Evolutionary conservation across 2,888 invertebrate species (phyloP).

Genomic region (Erannis defoliaria): DNA sequence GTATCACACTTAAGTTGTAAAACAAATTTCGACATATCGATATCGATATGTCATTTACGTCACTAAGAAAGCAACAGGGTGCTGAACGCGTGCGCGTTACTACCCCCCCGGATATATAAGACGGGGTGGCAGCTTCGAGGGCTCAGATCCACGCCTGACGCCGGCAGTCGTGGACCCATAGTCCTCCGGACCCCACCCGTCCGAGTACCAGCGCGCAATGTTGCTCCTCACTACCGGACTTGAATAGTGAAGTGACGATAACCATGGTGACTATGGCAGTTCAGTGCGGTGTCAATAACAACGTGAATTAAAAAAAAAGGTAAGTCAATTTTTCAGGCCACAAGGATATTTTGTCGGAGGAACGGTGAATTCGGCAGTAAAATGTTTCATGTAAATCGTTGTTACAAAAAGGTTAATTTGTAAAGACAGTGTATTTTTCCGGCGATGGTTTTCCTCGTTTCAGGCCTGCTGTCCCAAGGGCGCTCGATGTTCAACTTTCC

Average conservation of each 20-base stretch:
- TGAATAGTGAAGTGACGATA: slow-evolving; percentile 59
- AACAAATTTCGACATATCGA: slow-evolving; percentile 51
- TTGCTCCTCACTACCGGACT: slow-evolving; percentile 52
- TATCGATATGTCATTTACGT: slow-evolving; percentile 45
- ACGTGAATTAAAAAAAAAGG: slow-evolving; percentile 63
- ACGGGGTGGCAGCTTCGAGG: slow-evolving; percentile 61
- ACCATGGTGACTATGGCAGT: slow-evolving; percentile 61
- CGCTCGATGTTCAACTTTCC: neutral
- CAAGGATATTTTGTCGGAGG: neutral
- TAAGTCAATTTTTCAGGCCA: slow-evolving; percentile 51
- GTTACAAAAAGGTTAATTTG: slow-evolving; percentile 16
- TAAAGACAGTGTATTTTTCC: slow-evolving; percentile 21
- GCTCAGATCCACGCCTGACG: slow-evolving; percentile 72
- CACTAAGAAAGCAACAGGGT: slow-evolving; percentile 84
- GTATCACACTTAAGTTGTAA: neutral
- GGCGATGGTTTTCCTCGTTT: slow-evolving; percentile 14
- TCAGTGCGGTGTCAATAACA: slow-evolving; percentile 54
- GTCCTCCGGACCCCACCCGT: slow-evolving; percentile 48
- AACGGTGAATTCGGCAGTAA: slow-evolving; percentile 14
- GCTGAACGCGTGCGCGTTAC: slow-evolving; percentile 83
- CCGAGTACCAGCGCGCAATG: slow-evolving; percentile 63
- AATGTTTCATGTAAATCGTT: slow-evolving; percentile 35
- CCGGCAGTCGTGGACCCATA: slow-evolving; percentile 61
- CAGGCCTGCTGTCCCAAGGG: neutral
- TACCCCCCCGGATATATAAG: slow-evolving; percentile 72